These are phyloP conservation scores for Helicoverpa assulta DNA, from an alignment of 2,888 invertebrate species.

Conservation along the genomic window DNA sequence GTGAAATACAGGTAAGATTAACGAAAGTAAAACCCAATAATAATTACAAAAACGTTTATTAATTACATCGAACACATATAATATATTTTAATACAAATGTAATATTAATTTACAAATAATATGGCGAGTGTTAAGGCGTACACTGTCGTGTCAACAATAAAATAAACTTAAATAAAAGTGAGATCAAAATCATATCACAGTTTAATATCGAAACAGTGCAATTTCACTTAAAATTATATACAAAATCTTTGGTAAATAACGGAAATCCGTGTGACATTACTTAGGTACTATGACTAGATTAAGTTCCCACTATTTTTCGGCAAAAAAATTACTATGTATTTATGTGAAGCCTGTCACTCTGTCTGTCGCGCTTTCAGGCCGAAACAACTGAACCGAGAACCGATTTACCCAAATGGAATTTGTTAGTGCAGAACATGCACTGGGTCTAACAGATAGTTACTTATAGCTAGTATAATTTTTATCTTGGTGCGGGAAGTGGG, in stretches of 20 bases:
- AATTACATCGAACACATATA: constrained; percentile 44
- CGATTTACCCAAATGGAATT: too few relatives aligned
- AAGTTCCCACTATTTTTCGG: too few relatives aligned
- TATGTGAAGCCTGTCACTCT: too few relatives aligned
- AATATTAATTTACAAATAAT: constrained; percentile 43
- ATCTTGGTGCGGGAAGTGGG: too few relatives aligned
- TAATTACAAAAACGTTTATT: constrained; percentile 60
- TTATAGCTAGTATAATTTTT: too few relatives aligned
- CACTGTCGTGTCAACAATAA: constrained; percentile 23
- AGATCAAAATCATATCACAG: constrained; percentile 76
- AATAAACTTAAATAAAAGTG: constrained; percentile 37
- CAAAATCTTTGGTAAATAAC: not conserved
- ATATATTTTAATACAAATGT: constrained; percentile 49
- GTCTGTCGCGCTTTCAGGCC: too few relatives aligned
- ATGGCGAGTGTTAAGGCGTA: constrained; percentile 34
- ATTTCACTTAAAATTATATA: constrained; percentile 13
- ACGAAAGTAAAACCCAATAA: constrained; percentile 21
- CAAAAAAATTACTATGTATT: too few relatives aligned
- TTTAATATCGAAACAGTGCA: constrained; percentile 22
- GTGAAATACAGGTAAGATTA: too few relatives aligned
- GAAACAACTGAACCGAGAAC: too few relatives aligned
- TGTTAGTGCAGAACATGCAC: too few relatives aligned
- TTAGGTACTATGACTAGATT: not conserved
- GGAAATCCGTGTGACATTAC: not conserved
- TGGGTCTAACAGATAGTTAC: too few relatives aligned